Evolutionary conservation across 2,797 vertebrate species (phyloP), one percentile per base, ranked within the genome.

Genomic region (Novumbra hubbsi): DNA sequence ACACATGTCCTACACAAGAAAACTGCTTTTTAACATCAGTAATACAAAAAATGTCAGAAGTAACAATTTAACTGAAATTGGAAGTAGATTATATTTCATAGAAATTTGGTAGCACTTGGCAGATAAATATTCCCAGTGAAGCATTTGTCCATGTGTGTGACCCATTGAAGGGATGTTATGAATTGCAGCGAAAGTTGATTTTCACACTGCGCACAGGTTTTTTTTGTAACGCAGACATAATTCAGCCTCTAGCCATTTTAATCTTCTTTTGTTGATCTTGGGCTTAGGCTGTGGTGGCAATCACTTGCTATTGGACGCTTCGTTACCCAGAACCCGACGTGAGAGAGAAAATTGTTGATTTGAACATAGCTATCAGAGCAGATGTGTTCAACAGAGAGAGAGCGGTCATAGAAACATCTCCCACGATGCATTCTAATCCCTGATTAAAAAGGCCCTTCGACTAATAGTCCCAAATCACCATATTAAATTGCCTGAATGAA

Each of bases 381-480:
- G 88, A 87, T 82, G 90, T 86, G 91, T 91, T 83, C 90, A 86
- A 84, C 74, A 79, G 90, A 88, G 17, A 88, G 17, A 1, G 90
- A 91, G 84, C 84, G 87, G 82, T 86, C 80, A 88, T 88, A 82
- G 84, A 92, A 92, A 94, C 92, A 93, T 89, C 63, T 80, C 77
- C 77, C 79, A 66, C 83, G 77, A 78, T 90, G 93, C 93, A 95
- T 94, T 80, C 85, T 93, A 91, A 94, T 94, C 82, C 70, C 71
- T 79, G 75, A 93, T 94, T 94, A 94, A 91, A 88, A 45, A 84
- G 79, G 57, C 87, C 77, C 82, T 27, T 71, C 70, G 76, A 77
- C 83, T 93, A 93, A 94, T 86, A 84, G 85, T 80, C 80, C 85
- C 82, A 92, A 92, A 94, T 88, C 89, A 89, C 90, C 85, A 87